Evolutionary conservation across 2,888 invertebrate species (phyloP), one percentile per base, ranked within the genome.

Genomic region (Heliothis peltigera): DNA sequence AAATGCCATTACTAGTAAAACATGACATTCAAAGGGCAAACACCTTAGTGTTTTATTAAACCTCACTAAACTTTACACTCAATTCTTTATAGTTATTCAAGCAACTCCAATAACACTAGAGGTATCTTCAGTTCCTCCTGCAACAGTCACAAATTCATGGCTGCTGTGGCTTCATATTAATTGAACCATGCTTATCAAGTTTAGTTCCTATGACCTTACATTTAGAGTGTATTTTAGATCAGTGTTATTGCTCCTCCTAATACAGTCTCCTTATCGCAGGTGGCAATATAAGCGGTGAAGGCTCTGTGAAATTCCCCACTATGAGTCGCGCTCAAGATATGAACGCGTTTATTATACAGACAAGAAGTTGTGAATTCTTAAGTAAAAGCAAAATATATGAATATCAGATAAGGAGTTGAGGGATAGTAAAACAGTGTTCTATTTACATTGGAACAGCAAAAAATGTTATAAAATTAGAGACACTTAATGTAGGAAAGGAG

Each of bases 191-290:
- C 60, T 74, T 49, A 8, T 21, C 65, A 44, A 85, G 77, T 78
- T 42, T 79, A 43, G 52, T 42, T 82, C 73, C 48, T 89, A 78
- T 3, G 0, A 0, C 0, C 0, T 2, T 2, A 0, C 2, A 0
- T 2, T 57, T 75, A 88, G 72, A 70, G 82, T 80, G 72, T 53
- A 51, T 46, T 82, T 87, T 87, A 3, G 69, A 55, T 47, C 65
- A 61, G 15, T 52, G 8, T 58, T 63, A 59, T 73, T 54, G 55
- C 54, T 72, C 81, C 79, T 66, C 80, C 75, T 83, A 86, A 88
- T 84, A 87, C 84, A 75, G 65, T 75, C 83, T 86, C 85, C 85
- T 87, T 88, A 89, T 89, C 87, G 86, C 87, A 88, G 88, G 89
- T 88, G 87, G 87, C 84, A 87, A 84, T 86, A 85, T 87, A 83